Evolutionary conservation across 2,797 vertebrate species (phyloP), one percentile per base, ranked within the genome.

Genomic region (Typhlichthys subterraneus): DNA sequence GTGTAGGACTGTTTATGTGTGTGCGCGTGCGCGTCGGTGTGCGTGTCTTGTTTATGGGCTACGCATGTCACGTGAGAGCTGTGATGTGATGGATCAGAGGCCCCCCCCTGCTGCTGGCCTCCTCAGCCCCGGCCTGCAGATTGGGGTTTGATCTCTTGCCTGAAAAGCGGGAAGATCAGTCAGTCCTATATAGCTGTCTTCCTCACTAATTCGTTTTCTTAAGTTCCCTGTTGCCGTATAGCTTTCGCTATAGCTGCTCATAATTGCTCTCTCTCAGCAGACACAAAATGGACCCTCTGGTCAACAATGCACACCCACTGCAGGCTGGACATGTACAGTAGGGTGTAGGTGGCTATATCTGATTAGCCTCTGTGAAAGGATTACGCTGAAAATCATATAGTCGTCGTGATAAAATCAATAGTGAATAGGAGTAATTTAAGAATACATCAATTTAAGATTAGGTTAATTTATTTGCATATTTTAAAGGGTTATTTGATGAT

Each of bases 141-240:
- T 55, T 29, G 10, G 12, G 49, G 12, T 78, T 75, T 80, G 68
- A 83, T 81, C 57, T 75, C 45, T 47, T 17, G 57, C 51, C 51
- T 71, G 29, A 9, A 14, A 69, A 71, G 53, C 61, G 5, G 38
- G n/a, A 14, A 73, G 59, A 53, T 2, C 1, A 70, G 54, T 58
- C 57, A 60, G 45, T 45, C 51, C 2, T 48, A 46, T 54, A 50
- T 59, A 17, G 53, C 4, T 61, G 49, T 1, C 19, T 13, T 31
- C 11, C 46, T 50, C 23, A 17, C 14, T 19, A 6, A 7, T n/a
- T 38, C 23, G n/a, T 29, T 56, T 29, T 50, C 53, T 45, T 31
- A 12, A 6, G 14, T 45, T 48, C n/a, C 15, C 33, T 19, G 53
- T 57, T 31, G 14, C 55, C 57, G 48, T 61, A n/a, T 61, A 6